These are phyloP conservation scores for Druon quercuslanigerum DNA, from an alignment of 1,140 invertebrate species.

Conservation along the genomic window DNA sequence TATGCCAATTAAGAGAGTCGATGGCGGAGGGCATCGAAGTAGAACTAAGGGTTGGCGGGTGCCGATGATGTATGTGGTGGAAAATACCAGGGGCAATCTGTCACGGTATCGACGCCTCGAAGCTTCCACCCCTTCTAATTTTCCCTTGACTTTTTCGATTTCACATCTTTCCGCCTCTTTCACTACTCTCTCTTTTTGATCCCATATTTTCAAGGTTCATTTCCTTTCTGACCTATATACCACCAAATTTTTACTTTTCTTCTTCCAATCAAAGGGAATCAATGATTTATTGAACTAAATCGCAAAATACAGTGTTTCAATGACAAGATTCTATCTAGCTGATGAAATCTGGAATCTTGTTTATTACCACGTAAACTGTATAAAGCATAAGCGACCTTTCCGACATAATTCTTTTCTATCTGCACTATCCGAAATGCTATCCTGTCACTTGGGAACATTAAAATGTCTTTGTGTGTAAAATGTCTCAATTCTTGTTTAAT, in stretches of 20 bases:
- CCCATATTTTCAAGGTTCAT: neutral
- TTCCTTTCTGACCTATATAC: neutral
- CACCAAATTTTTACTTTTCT: neutral
- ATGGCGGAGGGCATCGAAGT: conserved; percentile 61
- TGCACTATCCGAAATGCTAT: no score
- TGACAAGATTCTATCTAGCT: no score
- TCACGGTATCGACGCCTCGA: conserved; percentile 70
- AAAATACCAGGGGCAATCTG: conserved; percentile 74
- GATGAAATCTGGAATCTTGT: no score
- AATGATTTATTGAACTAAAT: neutral
- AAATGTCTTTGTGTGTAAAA: no score
- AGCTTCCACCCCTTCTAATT: conserved; percentile 27
- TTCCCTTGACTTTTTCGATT: conserved; percentile 42
- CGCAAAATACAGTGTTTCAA: no score
- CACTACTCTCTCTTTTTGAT: conserved; percentile 4
- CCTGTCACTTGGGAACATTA: no score
- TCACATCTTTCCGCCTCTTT: conserved; percentile 31
- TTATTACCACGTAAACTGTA: no score
- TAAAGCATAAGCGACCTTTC: no score
- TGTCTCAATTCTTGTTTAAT: no score
- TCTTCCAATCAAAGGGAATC: neutral
- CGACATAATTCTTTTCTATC: no score
- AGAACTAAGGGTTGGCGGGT: conserved; percentile 66
- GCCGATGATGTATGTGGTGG: conserved; percentile 74
- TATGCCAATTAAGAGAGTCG: conserved; percentile 70